phyloP scores from a whole-genome alignment of 2,888 invertebrate species.

The Hesperia comma region DNA sequence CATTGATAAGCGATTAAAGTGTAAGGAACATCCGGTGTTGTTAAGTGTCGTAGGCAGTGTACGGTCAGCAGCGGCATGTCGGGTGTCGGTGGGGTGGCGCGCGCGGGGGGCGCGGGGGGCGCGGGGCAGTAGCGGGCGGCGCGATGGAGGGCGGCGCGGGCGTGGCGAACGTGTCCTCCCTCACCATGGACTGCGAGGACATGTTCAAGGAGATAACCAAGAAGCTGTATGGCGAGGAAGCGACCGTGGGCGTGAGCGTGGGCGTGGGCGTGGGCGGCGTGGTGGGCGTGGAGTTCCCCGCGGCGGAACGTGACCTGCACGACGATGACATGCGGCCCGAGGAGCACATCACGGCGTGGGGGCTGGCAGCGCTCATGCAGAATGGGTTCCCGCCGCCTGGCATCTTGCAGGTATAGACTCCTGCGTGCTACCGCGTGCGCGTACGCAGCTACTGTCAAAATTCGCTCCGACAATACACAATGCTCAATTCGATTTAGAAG shows the following conservation, averaged over 20 bases:
- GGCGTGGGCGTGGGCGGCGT: conserved; percentile 59
- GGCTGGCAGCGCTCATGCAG: conserved; percentile 90
- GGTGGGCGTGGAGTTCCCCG: conserved; percentile 76
- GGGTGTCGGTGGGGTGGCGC: conserved; percentile 18
- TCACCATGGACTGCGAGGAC: conserved; percentile 90
- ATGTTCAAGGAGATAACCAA: conserved; percentile 96
- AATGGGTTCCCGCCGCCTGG: conserved; percentile 88
- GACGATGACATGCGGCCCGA: conserved; percentile 86
- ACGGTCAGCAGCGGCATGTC: conserved; percentile 5
- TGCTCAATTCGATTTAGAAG: too few relatives aligned
- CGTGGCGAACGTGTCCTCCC: conserved; percentile 75
- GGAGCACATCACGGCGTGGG: conserved; percentile 89
- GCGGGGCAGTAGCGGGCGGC: conserved; percentile 15
- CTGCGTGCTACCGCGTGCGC: not conserved
- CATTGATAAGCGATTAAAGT: not conserved
- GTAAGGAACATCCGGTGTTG: not conserved
- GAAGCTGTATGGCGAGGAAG: conserved; percentile 94
- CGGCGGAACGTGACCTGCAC: conserved; percentile 77
- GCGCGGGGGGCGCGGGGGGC: conserved; percentile 9
- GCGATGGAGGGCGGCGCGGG: conserved; percentile 80
- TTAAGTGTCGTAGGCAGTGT: not conserved
- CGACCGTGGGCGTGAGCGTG: conserved; percentile 73
- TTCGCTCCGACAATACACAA: not conserved
- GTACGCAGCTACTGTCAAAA: not conserved
- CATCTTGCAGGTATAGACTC: conserved; percentile 71